Base-by-base conservation (phyloP, 2,113 vertebrate genomes). In the Pipra filicauda region DNA sequence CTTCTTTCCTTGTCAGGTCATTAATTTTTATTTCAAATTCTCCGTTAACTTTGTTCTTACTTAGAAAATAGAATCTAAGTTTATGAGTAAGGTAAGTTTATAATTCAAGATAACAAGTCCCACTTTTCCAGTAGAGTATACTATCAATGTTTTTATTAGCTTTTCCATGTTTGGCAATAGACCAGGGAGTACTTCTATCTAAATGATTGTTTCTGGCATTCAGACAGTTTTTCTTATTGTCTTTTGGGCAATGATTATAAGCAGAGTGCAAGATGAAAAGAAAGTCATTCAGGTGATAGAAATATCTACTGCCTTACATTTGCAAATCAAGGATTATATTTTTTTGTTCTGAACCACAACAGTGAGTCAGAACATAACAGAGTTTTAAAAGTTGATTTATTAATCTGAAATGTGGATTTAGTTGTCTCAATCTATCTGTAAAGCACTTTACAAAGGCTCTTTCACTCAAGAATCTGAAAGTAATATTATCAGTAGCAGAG, bases 21-120 rank as follows among this genome's bases (percentile, higher is more conserved):
- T 89, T 91, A 91, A 48, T n/a, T 93, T 90, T 95, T 84, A 88
- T 88, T 93, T 93, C 46, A 84, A 93, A 26, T 33, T 41, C 10
- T 61, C 39, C 28, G 31, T 76, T 91, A 76, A 55, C 28, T 67
- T 74, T 59, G 4, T 49, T 82, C 43, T 75, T 95, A 57, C 23
- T 73, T 57, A 70, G 48, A 48, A 83, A 61, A 95, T 26, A 69
- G 19, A 87, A 49, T 30, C 10, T 66, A 43, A 64, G 9, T 85
- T 96, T 83, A 89, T 80, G 35, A 62, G 33, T 74, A 44, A 61
- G 18, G 43, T 77, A 93, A 96, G 21, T 87, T 89, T 85, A 61
- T 84, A 81, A 89, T 71, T 57, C 0, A 24, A 94, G 23, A 31
- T 57, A 94, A 83, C 17, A 49, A 61, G 57, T 79, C 41, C 6